Percentiles rank a stretch among this genome's conserved stretches.
These are phyloP conservation scores for Poecile montanus DNA, from an alignment of 2,797 vertebrate species.

Conservation along the genomic window DNA sequence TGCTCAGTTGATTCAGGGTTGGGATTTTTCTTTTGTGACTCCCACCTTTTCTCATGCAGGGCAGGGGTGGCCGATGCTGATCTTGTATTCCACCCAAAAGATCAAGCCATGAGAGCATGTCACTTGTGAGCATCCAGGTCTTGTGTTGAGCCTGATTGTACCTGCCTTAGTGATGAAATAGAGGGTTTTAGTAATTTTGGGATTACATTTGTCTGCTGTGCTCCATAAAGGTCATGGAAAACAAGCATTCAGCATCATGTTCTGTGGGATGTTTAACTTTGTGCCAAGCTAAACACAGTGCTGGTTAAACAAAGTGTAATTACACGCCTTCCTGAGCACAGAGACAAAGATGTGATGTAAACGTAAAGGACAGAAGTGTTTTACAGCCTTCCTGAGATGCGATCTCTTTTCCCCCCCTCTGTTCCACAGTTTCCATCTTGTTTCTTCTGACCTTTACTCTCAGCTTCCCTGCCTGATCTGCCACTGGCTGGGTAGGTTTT, in stretches of 20 bases:
- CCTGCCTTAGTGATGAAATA: neutral
- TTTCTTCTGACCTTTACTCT: neutral
- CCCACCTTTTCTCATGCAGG: neutral
- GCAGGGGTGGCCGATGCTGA: neutral
- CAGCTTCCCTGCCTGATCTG: neutral
- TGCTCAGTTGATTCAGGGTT: neutral
- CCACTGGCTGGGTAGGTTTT: neutral
- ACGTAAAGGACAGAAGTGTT: neutral
- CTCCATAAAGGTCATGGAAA: neutral
- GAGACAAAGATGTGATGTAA: neutral
- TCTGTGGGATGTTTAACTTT: neutral
- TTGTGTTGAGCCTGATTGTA: neutral
- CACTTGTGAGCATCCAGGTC: neutral
- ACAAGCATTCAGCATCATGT: neutral
- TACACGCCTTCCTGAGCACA: neutral
- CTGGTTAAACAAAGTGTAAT: conserved; percentile 5
- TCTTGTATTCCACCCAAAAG: neutral
- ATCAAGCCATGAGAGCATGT: neutral
- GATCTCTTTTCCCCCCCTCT: neutral
- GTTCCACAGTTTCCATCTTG: neutral
- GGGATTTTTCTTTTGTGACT: neutral
- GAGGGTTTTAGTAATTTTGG: neutral
- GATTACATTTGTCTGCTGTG: neutral
- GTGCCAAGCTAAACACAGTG: neutral
- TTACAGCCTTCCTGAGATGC: neutral